These are phyloP conservation scores for Polietes domitor DNA, from an alignment of 2,888 invertebrate species.

Conservation along the genomic window DNA sequence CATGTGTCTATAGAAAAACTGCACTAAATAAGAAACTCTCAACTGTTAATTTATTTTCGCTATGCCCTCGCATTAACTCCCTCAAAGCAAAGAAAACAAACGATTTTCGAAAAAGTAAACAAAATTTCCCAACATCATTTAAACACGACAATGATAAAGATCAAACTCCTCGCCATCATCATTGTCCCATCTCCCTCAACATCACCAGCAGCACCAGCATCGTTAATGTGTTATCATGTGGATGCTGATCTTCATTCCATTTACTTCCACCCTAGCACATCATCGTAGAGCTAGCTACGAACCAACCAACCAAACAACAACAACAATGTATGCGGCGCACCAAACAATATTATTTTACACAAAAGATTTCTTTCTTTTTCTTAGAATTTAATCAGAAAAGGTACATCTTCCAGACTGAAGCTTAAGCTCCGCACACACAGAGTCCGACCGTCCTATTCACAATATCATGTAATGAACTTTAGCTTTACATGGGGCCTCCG, in stretches of 20 bases:
- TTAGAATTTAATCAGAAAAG: conserved; percentile 51
- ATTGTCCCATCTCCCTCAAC: neutral
- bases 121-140: neutral
- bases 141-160: neutral
- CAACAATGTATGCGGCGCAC: conserved; percentile 14
- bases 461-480: conserved; percentile 48
- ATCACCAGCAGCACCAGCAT: neutral
- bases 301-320: neutral
- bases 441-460: neutral
- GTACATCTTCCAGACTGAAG: conserved; percentile 40
- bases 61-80: neutral
- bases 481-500: conserved; percentile 8
- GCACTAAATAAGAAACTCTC: no score
- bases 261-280: neutral
- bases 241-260: neutral
- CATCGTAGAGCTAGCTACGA: neutral
- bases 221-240: neutral
- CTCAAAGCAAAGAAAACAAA: neutral
- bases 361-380: conserved; percentile 37
- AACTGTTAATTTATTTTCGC: neutral
- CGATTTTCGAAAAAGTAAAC: neutral
- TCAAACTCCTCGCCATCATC: conserved; percentile 10
- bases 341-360: conserved; percentile 6
- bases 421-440: neutral
- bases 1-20: no score